Conservation (phyloP, 2,113 vertebrate species). For the Brachionichthys hirsutus region DNA sequence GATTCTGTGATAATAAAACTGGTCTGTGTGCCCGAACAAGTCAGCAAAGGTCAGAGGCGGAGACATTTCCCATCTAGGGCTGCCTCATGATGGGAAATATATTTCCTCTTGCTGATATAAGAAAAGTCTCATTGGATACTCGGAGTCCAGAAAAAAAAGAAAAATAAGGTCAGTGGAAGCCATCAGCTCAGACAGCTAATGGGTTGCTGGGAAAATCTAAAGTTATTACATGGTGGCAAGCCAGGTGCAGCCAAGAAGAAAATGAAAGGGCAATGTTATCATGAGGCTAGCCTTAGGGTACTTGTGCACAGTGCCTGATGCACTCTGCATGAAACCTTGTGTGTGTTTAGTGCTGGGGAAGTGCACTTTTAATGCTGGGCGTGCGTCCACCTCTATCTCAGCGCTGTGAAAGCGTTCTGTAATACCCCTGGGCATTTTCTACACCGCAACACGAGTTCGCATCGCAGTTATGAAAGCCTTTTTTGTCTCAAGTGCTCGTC, state of each 20-base stretch:
- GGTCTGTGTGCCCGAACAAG: too few species aligned
- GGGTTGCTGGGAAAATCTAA: slow-evolving; percentile 53
- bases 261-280: slow-evolving; percentile 55
- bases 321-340: slow-evolving; percentile 6
- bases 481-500: slow-evolving; percentile 22
- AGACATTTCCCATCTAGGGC: too few species aligned
- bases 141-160: slow-evolving; percentile 4
- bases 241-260: slow-evolving; percentile 55
- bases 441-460: slow-evolving; percentile 20
- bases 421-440: slow-evolving; percentile 29
- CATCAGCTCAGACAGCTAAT: slow-evolving; percentile 13
- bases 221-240: slow-evolving; percentile 51
- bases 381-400: slow-evolving; percentile 19
- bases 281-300: slow-evolving; percentile 35
- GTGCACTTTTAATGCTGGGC: slow-evolving; percentile 5
- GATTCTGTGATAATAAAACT: too few species aligned
- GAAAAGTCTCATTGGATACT: background rate
- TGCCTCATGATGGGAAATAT: too few species aligned
- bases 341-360: slow-evolving; percentile 11
- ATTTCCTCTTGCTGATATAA: background rate
- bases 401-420: slow-evolving; percentile 24
- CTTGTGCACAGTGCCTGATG: slow-evolving; percentile 22
- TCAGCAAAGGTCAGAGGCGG: too few species aligned
- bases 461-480: slow-evolving; percentile 18
- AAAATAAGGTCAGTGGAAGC: slow-evolving; percentile 17